Conservation (phyloP, 2,797 vertebrate species). For the Hyperoplus immaculatus region DNA sequence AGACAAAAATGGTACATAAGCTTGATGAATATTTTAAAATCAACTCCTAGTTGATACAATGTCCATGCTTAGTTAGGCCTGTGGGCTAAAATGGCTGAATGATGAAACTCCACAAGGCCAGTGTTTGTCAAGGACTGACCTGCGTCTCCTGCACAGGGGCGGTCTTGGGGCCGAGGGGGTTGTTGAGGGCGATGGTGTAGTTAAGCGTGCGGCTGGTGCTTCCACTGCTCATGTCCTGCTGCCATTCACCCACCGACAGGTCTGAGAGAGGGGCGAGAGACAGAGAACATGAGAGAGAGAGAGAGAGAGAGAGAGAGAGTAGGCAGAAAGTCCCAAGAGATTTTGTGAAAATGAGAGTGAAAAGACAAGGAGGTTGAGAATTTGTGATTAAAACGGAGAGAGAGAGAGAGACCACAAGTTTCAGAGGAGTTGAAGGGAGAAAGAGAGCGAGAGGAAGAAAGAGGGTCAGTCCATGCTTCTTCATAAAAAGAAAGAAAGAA, state of each 20-base stretch:
- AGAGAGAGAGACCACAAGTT: neutral
- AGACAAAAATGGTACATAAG: neutral
- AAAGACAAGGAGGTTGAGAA: neutral
- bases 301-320: constrained; percentile 16
- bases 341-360: constrained; percentile 2
- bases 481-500: constrained; percentile 24
- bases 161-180: constrained; percentile 92
- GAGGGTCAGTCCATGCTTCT: constrained; percentile 26
- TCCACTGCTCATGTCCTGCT: constrained; percentile 87
- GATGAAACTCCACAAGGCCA: neutral
- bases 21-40: neutral
- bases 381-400: constrained; percentile 12
- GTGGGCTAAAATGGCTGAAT: neutral
- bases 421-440: neutral
- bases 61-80: neutral
- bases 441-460: constrained; percentile 2
- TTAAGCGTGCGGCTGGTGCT: constrained; percentile 89
- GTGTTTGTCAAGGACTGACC: constrained; percentile 76
- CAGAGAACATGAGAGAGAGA: neutral
- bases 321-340: constrained; percentile 2
- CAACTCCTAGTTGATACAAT: neutral
- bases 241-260: constrained; percentile 90
- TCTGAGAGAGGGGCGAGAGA: constrained; percentile 77
- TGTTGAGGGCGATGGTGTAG: constrained; percentile 94
- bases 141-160: constrained; percentile 93